Conservation (phyloP, 2,888 invertebrate genomes). For the Tanytarsus gracilentus region DNA sequence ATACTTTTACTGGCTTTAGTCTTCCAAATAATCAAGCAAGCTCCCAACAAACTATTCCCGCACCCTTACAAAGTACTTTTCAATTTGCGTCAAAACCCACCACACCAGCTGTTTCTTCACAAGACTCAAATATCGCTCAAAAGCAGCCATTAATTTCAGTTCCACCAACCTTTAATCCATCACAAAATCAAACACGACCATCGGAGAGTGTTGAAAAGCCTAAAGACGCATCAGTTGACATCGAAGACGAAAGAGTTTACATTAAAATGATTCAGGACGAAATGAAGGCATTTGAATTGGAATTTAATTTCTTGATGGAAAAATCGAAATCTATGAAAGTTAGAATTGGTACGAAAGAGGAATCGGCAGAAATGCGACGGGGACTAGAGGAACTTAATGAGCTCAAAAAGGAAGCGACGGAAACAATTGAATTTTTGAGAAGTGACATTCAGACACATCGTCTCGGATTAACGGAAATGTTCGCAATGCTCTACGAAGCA, state of each 20-base stretch:
- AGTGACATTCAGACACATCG: conserved; percentile 51
- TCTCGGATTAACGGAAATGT: conserved; percentile 44
- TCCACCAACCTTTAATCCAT: conserved; percentile 29
- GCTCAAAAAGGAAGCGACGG: conserved; percentile 53
- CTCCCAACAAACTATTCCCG: not conserved
- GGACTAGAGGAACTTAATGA: conserved; percentile 48
- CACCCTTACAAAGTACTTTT: not conserved
- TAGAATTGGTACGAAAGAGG: conserved; percentile 49
- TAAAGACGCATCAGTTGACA: not conserved
- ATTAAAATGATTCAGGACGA: conserved; percentile 55
- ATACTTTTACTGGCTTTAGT: conserved; percentile 27
- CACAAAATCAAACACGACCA: not conserved
- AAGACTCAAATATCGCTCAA: not conserved
- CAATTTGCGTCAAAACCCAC: not conserved
- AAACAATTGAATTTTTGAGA: conserved; percentile 51
- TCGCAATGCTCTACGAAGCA: conserved; percentile 40
- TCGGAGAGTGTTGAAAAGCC: not conserved
- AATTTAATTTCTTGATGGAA: conserved; percentile 52
- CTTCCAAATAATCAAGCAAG: not conserved
- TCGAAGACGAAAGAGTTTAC: conserved; percentile 40
- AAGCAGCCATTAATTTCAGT: conserved; percentile 30
- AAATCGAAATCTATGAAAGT: conserved; percentile 47
- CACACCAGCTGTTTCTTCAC: conserved; percentile 24
- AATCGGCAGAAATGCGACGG: conserved; percentile 47
- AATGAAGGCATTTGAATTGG: conserved; percentile 55